phyloP scores from a whole-genome alignment of 2,888 invertebrate genomes.

The Sympetrum striolatum region DNA sequence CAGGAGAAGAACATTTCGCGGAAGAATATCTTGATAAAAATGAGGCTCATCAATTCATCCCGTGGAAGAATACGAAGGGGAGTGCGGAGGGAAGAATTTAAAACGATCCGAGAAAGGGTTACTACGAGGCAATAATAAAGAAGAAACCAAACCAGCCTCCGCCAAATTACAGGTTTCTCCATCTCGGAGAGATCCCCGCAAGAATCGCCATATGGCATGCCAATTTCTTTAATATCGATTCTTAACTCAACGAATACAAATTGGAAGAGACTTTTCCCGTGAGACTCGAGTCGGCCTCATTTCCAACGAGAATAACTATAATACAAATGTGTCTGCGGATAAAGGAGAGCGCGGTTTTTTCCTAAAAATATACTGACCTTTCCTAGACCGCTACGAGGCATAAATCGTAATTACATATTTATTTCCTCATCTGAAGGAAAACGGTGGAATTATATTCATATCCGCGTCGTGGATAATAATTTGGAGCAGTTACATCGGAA shows the following conservation, averaged over 20 bases:
- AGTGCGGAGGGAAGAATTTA: neutral
- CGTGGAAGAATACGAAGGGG: neutral
- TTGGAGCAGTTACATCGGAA: too few species aligned
- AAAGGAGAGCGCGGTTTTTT: neutral
- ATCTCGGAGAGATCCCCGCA: neutral
- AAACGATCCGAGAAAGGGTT: neutral
- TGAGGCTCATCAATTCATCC: neutral
- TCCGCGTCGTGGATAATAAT: too few species aligned
- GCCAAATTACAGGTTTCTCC: slow-evolving; percentile 12
- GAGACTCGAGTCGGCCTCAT: neutral
- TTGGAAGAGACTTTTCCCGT: slow-evolving; percentile 13
- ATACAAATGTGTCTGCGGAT: neutral
- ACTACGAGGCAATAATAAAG: slow-evolving; percentile 13
- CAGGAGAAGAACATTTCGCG: neutral
- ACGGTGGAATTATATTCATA: too few species aligned
- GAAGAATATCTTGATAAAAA: neutral
- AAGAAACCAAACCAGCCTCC: slow-evolving; percentile 5
- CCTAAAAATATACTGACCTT: too few species aligned
- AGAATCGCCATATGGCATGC: slow-evolving; percentile 14
- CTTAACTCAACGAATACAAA: neutral
- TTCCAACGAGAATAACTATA: slow-evolving; percentile 8
- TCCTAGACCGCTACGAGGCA: too few species aligned
- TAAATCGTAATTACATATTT: too few species aligned
- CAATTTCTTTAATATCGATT: slow-evolving; percentile 41
- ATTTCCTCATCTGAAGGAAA: too few species aligned